phyloP scores from a whole-genome alignment of 2,113 vertebrate species.

The Cheilinus undulatus region DNA sequence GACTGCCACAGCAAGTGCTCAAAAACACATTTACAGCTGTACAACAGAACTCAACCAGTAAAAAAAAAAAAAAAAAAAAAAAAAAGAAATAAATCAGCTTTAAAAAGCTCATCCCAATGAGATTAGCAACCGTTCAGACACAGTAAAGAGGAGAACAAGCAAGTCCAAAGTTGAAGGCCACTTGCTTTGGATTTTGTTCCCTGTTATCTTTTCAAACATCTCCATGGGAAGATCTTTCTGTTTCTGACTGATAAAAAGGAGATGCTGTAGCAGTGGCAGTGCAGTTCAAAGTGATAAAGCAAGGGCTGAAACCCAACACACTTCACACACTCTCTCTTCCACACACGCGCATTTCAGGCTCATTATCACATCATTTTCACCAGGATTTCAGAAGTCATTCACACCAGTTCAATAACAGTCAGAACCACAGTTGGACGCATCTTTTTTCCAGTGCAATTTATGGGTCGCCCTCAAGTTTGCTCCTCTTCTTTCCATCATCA shows the following conservation, averaged over 20 bases:
- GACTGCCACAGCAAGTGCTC: slow-evolving; percentile 23
- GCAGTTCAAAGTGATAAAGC: slow-evolving; percentile 44
- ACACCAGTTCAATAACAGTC: slow-evolving; percentile 49
- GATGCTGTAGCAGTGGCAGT: slow-evolving; percentile 53
- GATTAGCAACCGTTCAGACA: slow-evolving; percentile 22
- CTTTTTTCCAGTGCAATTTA: slow-evolving; percentile 69
- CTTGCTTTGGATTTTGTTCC: slow-evolving; percentile 23
- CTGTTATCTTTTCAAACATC: slow-evolving; percentile 14
- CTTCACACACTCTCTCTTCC: slow-evolving; percentile 5
- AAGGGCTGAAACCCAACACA: slow-evolving; percentile 29
- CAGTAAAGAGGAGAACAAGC: slow-evolving; percentile 5
- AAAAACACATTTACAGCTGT: slow-evolving; percentile 37
- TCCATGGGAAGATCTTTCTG: slow-evolving; percentile 15
- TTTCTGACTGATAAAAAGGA: slow-evolving; percentile 18
- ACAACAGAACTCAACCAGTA: slow-evolving; percentile 30
- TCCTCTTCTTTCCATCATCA: slow-evolving; percentile 7
- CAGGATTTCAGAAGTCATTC: slow-evolving; percentile 26
- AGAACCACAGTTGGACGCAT: slow-evolving; percentile 30
- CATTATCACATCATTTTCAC: slow-evolving; percentile 49
- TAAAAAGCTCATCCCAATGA: slow-evolving; percentile 21
- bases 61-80: no score
- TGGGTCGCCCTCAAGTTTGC: slow-evolving; percentile 22
- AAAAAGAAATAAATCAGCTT: no score
- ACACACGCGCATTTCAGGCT: slow-evolving; percentile 38
- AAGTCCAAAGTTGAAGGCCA: slow-evolving; percentile 38